These are phyloP conservation scores for Labeo rohita DNA, from an alignment of 2,113 vertebrate species.

Conservation along the genomic window DNA sequence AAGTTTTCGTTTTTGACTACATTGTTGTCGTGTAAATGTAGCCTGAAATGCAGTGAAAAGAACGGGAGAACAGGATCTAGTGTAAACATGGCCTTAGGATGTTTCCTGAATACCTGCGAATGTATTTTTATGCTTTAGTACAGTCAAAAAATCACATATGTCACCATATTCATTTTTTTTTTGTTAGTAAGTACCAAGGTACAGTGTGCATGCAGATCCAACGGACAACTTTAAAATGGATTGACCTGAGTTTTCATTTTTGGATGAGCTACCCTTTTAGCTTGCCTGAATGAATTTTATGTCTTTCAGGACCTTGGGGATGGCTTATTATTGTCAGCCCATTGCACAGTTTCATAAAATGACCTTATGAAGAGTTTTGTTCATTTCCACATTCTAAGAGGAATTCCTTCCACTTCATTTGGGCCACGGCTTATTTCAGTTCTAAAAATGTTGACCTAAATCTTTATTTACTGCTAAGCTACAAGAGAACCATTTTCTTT, in stretches of 20 bases:
- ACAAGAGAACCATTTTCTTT: background rate
- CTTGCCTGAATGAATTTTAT: slow-evolving; percentile 23
- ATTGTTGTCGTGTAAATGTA: no score
- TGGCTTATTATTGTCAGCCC: background rate
- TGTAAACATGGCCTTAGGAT: background rate
- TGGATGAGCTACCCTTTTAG: background rate
- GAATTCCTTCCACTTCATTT: background rate
- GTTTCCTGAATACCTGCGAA: background rate
- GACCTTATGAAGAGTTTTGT: background rate
- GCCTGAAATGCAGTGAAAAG: no score
- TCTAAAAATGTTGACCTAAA: background rate
- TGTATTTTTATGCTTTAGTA: background rate
- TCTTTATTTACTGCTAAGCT: background rate
- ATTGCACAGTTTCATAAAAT: slow-evolving; percentile 1
- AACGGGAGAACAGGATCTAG: no score
- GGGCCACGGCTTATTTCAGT: background rate
- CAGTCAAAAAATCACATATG: background rate
- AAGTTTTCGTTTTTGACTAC: no score
- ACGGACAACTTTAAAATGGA: background rate
- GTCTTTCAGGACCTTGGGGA: background rate
- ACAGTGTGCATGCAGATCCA: background rate
- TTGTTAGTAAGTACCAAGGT: background rate
- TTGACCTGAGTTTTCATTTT: background rate
- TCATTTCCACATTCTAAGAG: background rate
- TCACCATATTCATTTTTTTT: background rate